These are phyloP conservation scores for Montifringilla adamsi DNA, from an alignment of 2,113 vertebrate genomes.

Conservation along the genomic window DNA sequence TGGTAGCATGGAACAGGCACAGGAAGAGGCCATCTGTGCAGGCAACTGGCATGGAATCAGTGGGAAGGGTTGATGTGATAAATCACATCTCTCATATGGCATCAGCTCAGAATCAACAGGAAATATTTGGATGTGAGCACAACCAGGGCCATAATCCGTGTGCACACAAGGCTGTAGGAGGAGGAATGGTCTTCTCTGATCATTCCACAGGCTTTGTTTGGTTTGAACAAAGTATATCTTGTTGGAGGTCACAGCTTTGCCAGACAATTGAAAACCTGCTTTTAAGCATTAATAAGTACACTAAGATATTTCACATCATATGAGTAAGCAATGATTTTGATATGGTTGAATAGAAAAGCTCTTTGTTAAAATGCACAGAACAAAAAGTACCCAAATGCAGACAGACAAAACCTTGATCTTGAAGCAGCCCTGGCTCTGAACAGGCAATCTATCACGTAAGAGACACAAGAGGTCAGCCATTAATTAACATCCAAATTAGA, in stretches of 20 bases:
- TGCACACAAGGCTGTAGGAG: neutral
- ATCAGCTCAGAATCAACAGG: neutral
- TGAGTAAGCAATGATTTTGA: neutral
- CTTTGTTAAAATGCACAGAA: neutral
- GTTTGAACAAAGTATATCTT: neutral
- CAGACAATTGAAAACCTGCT: neutral
- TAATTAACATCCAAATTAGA: constrained; percentile 74
- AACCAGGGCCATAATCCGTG: rapidly evolving
- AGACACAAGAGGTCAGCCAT: constrained; percentile 61
- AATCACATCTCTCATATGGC: neutral
- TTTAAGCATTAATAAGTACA: neutral
- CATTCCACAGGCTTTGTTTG: neutral
- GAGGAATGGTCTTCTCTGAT: neutral
- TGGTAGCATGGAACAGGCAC: neutral
- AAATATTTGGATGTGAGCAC: neutral
- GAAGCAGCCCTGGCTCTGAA: neutral
- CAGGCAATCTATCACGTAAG: constrained; percentile 36
- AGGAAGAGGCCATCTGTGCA: neutral
- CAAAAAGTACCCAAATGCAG: neutral
- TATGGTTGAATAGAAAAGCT: neutral
- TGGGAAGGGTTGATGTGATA: neutral
- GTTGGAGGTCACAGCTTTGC: neutral
- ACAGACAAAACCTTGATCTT: neutral
- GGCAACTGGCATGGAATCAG: neutral
- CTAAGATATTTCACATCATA: neutral